Percentiles rank a stretch among this genome's conserved stretches.
These are phyloP conservation scores for Eclectus roratus DNA, from an alignment of 2,113 vertebrate genomes.

Conservation along the genomic window DNA sequence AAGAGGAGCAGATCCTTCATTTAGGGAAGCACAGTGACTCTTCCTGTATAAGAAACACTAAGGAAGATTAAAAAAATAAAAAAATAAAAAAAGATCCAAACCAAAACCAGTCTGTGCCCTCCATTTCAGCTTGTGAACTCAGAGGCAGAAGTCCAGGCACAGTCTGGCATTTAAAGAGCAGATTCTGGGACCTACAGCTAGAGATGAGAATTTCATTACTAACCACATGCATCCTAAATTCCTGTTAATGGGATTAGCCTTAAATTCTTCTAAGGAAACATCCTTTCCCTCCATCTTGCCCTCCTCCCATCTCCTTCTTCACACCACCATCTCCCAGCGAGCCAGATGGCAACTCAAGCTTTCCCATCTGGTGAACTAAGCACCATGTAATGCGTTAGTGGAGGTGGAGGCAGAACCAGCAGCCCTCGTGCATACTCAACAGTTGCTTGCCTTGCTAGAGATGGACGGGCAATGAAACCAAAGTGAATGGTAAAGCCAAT, in stretches of 20 bases:
- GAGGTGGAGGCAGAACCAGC: neutral
- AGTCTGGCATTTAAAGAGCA: neutral
- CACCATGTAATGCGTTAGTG: neutral
- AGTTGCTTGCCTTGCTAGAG: neutral
- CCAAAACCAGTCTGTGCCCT: neutral
- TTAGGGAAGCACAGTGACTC: neutral
- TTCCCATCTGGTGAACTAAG: conserved; percentile 14
- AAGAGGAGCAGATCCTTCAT: neutral
- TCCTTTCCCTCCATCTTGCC: conserved; percentile 22
- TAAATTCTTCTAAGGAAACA: conserved; percentile 33
- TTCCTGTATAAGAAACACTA: neutral
- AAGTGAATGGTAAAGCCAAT: neutral
- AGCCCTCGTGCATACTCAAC: neutral
- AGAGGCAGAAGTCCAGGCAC: neutral
- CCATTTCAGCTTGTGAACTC: neutral
- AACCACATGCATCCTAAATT: conserved; percentile 37
- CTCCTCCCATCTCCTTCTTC: neutral
- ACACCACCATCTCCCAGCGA: neutral
- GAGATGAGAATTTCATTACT: conserved; percentile 16
- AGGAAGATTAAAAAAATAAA: neutral
- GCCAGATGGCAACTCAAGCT: conserved; percentile 10
- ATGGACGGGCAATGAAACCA: neutral
- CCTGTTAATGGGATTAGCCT: conserved; percentile 21
- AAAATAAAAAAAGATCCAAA: neutral
- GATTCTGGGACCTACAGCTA: neutral